Conservation (phyloP, 2,113 vertebrate species). For the Motacilla tschutschensis region DNA sequence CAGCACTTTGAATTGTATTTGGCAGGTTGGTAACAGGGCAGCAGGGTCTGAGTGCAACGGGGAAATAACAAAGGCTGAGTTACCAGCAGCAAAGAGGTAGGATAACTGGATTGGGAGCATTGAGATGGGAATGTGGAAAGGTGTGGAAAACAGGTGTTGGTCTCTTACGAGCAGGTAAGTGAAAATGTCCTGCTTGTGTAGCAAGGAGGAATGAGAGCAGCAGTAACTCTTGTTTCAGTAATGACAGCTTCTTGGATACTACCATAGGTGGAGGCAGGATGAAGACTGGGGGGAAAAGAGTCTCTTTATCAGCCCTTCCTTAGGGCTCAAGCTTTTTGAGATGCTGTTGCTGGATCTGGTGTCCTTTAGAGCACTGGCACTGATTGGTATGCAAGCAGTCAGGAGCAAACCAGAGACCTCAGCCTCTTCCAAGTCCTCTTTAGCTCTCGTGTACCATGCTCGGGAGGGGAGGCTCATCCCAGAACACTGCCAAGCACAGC, state of each 20-base stretch:
- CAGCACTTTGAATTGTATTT: not conserved
- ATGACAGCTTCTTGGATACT: not conserved
- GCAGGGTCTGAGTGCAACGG: not conserved
- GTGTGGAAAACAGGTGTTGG: not conserved
- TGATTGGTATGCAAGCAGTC: not conserved
- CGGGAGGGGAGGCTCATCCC: not conserved
- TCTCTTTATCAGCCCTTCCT: not conserved
- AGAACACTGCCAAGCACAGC: not conserved
- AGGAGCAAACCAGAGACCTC: not conserved
- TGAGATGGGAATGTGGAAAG: not conserved
- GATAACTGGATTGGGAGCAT: not conserved
- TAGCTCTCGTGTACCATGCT: not conserved
- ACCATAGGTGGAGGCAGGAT: not conserved
- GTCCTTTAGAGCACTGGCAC: not conserved
- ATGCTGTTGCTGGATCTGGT: not conserved
- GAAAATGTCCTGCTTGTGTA: not conserved
- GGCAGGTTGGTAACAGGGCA: not conserved
- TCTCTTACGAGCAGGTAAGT: not conserved
- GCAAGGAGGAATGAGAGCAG: not conserved
- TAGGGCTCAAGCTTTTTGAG: not conserved
- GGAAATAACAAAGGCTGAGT: not conserved
- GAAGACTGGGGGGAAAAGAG: not conserved
- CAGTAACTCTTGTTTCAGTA: not conserved
- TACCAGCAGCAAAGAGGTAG: not conserved
- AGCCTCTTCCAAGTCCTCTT: not conserved